Conservation (phyloP, 2,113 vertebrate species). For the Struthio camelus region DNA sequence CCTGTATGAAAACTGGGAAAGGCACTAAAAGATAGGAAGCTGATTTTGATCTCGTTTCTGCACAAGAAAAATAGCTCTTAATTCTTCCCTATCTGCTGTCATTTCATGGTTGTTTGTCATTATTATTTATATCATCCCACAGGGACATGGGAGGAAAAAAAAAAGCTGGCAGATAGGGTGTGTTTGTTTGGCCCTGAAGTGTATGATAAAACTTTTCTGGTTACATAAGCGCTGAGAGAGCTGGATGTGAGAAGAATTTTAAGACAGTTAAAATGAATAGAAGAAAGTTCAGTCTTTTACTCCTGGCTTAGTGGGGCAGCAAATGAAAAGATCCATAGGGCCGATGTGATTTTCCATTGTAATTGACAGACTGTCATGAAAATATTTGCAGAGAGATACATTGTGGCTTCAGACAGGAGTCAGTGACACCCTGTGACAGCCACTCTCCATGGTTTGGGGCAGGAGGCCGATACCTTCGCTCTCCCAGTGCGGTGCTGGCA, state of each 20-base stretch:
- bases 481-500: accelerated
- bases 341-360: neutral
- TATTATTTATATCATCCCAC: neutral
- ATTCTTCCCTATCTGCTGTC: conserved; percentile 2
- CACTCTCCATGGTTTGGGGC: accelerated
- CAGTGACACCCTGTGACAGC: neutral
- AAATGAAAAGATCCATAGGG: neutral
- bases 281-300: neutral
- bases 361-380: neutral
- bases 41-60: conserved; percentile 46
- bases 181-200: conserved; percentile 26
- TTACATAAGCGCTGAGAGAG: neutral
- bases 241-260: neutral
- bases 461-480: neutral
- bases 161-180: neutral
- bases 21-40: neutral
- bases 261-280: neutral
- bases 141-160: neutral
- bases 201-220: neutral
- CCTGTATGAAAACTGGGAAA: neutral
- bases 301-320: neutral
- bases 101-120: neutral
- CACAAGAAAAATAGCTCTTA: conserved; percentile 31
- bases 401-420: neutral
- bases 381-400: neutral